Evolutionary conservation across 2,888 invertebrate species (phyloP).

Genomic region (Cremastobaeus sp.): DNA sequence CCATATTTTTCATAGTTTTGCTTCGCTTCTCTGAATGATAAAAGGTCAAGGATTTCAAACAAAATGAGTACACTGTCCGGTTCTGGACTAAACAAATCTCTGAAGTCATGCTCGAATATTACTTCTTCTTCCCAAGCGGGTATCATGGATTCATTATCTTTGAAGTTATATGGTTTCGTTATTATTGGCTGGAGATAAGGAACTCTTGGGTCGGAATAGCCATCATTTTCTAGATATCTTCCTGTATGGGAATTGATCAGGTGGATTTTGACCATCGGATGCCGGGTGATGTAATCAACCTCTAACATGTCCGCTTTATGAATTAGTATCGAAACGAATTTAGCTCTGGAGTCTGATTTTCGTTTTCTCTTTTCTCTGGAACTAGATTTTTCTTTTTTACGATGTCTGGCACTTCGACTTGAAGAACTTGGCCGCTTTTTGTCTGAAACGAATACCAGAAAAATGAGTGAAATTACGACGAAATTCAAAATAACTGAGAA

Average conservation of each 20-base stretch:
- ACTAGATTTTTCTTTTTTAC: slow-evolving; percentile 13
- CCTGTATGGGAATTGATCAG: slow-evolving; percentile 81
- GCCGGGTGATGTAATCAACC: slow-evolving; percentile 80
- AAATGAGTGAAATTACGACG: too few species aligned
- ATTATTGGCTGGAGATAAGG: slow-evolving; percentile 81
- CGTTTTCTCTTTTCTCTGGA: slow-evolving; percentile 48
- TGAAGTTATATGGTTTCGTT: slow-evolving; percentile 82
- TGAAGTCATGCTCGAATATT: slow-evolving; percentile 81
- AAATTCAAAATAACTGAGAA: neutral
- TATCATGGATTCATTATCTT: slow-evolving; percentile 77
- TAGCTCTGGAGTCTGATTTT: slow-evolving; percentile 59
- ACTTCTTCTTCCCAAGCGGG: slow-evolving; percentile 85
- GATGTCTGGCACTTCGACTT: slow-evolving; percentile 12
- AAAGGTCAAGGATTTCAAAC: slow-evolving; percentile 78
- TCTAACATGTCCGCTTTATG: slow-evolving; percentile 82
- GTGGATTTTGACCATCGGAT: slow-evolving; percentile 83
- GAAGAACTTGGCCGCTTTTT: slow-evolving; percentile 45
- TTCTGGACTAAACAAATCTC: slow-evolving; percentile 71
- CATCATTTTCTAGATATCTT: slow-evolving; percentile 77
- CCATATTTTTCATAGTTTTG: slow-evolving; percentile 70
- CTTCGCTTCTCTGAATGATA: slow-evolving; percentile 71
- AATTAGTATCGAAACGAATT: slow-evolving; percentile 80
- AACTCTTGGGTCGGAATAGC: slow-evolving; percentile 50
- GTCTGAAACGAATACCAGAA: too few species aligned
- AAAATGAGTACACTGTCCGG: slow-evolving; percentile 75